Evolutionary conservation across 2,888 invertebrate genomes (phyloP).

Genomic region (Acheta domesticus): DNA sequence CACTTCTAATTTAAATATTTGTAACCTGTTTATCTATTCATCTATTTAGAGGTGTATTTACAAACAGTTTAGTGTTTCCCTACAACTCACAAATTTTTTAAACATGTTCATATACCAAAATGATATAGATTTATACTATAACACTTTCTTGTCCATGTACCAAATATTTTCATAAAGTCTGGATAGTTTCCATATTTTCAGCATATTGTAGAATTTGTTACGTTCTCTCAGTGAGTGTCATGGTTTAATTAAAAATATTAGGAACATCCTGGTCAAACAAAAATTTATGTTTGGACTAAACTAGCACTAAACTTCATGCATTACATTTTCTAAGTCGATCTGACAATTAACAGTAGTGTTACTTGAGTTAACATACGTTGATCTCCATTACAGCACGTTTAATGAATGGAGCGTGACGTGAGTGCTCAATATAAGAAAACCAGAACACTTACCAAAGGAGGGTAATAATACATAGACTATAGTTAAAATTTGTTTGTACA

Average conservation of each 20-base stretch:
- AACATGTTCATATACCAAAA: constrained; percentile 18
- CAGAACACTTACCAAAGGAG: background rate
- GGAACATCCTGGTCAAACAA: background rate
- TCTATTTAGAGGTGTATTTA: constrained; percentile 12
- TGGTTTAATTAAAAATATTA: background rate
- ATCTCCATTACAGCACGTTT: background rate
- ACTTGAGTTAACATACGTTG: constrained; percentile 1
- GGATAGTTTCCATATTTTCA: background rate
- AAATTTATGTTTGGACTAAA: constrained; percentile 7
- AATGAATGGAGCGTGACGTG: background rate
- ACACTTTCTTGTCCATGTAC: constrained; percentile 4
- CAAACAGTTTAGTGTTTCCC: constrained; percentile 18
- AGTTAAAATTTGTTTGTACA: constrained; percentile 27
- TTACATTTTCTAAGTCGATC: background rate
- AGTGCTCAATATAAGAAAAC: background rate
- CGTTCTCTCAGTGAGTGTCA: background rate
- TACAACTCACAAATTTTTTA: background rate
- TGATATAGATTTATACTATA: constrained; percentile 6
- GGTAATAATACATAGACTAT: constrained; percentile 7
- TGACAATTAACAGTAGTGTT: constrained; percentile 8
- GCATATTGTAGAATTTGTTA: background rate
- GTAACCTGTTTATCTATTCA: constrained; percentile 18
- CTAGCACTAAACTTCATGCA: constrained; percentile 3
- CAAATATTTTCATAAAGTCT: constrained; percentile 1
- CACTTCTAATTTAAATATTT: constrained; percentile 4